These are phyloP conservation scores for Seladonia tumulorum DNA, from an alignment of 2,888 invertebrate genomes.

Conservation along the genomic window DNA sequence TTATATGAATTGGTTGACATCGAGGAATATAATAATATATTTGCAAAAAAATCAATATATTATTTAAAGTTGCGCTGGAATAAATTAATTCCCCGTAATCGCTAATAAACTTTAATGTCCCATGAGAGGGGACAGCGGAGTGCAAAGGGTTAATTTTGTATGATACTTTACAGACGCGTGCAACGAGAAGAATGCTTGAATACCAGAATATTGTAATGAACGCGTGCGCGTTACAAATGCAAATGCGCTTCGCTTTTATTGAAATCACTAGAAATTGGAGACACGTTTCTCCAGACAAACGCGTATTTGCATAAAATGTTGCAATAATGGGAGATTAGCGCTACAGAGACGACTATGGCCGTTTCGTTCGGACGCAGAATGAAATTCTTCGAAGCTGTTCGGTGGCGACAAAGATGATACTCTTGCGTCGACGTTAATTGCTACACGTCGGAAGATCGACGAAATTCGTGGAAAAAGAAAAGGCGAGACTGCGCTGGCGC, in stretches of 20 bases:
- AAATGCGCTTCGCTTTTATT: not conserved
- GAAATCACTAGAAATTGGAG: not conserved
- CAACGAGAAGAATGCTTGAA: no score
- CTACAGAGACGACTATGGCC: not conserved
- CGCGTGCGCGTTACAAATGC: not conserved
- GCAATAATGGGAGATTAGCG: not conserved
- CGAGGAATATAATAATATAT: no score
- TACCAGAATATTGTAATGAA: not conserved
- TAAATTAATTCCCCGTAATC: no score
- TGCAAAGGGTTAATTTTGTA: no score
- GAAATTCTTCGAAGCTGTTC: not conserved
- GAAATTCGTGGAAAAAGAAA: constrained; percentile 26
- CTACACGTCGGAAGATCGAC: not conserved
- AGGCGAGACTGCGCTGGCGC: constrained; percentile 12
- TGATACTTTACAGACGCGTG: no score
- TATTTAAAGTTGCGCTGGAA: no score
- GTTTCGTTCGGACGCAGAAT: not conserved
- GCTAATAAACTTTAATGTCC: no score
- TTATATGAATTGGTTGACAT: no score
- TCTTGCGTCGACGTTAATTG: constrained; percentile 11
- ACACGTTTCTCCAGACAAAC: not conserved
- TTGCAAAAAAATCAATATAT: no score
- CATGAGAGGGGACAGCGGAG: no score
- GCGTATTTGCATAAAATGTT: not conserved
- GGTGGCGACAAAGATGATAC: not conserved